phyloP scores from a whole-genome alignment of 2,113 vertebrate genomes.

The Mus spicilegus region DNA sequence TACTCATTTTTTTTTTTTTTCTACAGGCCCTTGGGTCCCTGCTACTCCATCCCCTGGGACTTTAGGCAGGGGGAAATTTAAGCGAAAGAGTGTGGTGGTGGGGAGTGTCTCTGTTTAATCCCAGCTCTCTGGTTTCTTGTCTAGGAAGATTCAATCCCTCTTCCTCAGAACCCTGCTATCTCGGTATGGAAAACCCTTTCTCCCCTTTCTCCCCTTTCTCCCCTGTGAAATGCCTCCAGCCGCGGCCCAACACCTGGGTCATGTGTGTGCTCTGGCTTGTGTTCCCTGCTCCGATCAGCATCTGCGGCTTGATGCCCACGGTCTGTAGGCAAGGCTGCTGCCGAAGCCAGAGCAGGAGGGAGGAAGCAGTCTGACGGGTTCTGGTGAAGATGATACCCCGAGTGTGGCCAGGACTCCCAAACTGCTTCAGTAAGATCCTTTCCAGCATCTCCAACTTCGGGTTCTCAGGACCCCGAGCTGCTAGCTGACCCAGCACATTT shows the following conservation, averaged over 20 bases:
- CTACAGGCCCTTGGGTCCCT: neutral
- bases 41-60: neutral
- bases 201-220: neutral
- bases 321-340: slow-evolving; percentile 75
- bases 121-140: neutral
- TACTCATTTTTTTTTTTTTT: neutral
- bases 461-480: slow-evolving; percentile 86
- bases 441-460: slow-evolving; percentile 91
- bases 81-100: no score
- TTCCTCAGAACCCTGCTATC: neutral
- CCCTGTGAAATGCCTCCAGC: neutral
- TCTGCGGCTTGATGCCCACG: slow-evolving; percentile 84
- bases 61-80: neutral
- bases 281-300: slow-evolving; percentile 89
- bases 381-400: slow-evolving; percentile 92
- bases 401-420: slow-evolving; percentile 74
- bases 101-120: neutral
- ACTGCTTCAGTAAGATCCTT: slow-evolving; percentile 88
- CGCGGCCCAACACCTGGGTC: slow-evolving; percentile 90
- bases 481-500: slow-evolving; percentile 76
- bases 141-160: neutral
- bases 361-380: slow-evolving; percentile 90
- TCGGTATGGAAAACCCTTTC: neutral
- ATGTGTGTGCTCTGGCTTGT: slow-evolving; percentile 89
- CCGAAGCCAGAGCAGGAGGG: slow-evolving; percentile 91